Evolutionary conservation across 2,113 vertebrate genomes (phyloP), one percentile per base, ranked within the genome.

Genomic region (Coptodon rendalli): DNA sequence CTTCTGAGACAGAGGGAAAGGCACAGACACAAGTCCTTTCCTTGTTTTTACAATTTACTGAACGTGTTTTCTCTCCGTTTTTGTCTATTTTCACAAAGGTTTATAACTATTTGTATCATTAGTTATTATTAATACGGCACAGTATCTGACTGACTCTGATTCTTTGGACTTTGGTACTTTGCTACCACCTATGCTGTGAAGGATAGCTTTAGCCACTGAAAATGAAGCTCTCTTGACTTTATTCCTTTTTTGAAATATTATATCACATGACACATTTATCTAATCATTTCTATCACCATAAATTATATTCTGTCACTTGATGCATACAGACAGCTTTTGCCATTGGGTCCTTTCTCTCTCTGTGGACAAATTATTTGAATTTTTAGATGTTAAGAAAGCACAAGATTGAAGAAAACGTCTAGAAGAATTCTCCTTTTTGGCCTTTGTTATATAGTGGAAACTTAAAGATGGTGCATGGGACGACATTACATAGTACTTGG

Each of bases 71-170:
- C 63, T 87, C 86, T 90, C 85, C 13, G 81, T 91, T 94, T 94
- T 93, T 91, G 91, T 91, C 93, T 88, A 91, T 91, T 95, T 94
- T 93, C 93, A 89, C 90, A 89, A 89, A 86, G 12, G 90, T 95
- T 95, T 95, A 66, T 95, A 94, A 81, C 90, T 92, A 90, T 95
- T 94, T 94, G 87, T 95, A 95, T 93, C 89, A 91, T 95, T 92
- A 91, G 79, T 92, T 93, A 84, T 91, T 91, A 93, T 86, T 91
- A 76, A 91, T 93, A 89, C 34, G 2, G 91, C 88, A 88, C 91
- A 90, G 86, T 91, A 91, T 92, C 71, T 86, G 82, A 92, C n/a
- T 89, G 85, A 95, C 85, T 92, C 81, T 91, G 83, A 89, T 87
- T 90, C 85, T 71, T 88, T 84, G 80, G 87, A 93, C 87, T 86